Evolutionary conservation across 2,797 vertebrate species (phyloP), one percentile per base, ranked within the genome.

Genomic region (Cirrhinus molitorella): DNA sequence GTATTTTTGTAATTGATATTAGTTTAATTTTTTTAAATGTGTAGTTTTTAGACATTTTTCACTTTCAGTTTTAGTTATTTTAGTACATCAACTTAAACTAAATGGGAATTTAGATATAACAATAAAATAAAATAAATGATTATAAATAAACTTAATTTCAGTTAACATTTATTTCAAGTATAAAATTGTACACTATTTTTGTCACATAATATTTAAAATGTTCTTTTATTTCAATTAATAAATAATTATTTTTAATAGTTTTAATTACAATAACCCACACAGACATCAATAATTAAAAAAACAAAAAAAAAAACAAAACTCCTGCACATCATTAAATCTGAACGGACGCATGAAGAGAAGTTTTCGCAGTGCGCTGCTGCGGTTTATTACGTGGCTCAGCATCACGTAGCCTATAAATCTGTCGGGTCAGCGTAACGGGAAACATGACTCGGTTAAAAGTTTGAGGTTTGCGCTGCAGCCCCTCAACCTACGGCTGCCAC

Each of bases 381-480:
- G n/a, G 40, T 31, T n/a, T 51, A 11, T 51, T 55, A 55, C 11
- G 19, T 53, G 71, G 31, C 5, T 34, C 75, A 78, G 59, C 59
- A 13, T 66, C 75, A 63, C 37, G 23, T 19, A 59, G 34, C 53
- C n/a, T 25, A 59, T 76, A 19, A 19, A 76, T 76, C 34, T 25
- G 73, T 45, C 9, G 2, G 28, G 6, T 76, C 73, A 59, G 53
- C 53, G 6, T 43, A 45, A 61, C 9, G 9, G 34, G 55, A 55
- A 55, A 57, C 72, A 57, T 57, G 73, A 76, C 73, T 25, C 14
- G 73, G n/a, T 23, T 28, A 10, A 76, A 28, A 8, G 74, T 8
- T 59, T 76, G 74, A 76, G 74, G 74, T 76, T 28, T 43, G 74
- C 37, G 3, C 59, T 43, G 17, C 28, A 51, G 47, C 71, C 25